Percentiles rank a stretch among this genome's conserved stretches.
Conservation (phyloP, 2,113 vertebrate genomes). For the Sorex fumeus region DNA sequence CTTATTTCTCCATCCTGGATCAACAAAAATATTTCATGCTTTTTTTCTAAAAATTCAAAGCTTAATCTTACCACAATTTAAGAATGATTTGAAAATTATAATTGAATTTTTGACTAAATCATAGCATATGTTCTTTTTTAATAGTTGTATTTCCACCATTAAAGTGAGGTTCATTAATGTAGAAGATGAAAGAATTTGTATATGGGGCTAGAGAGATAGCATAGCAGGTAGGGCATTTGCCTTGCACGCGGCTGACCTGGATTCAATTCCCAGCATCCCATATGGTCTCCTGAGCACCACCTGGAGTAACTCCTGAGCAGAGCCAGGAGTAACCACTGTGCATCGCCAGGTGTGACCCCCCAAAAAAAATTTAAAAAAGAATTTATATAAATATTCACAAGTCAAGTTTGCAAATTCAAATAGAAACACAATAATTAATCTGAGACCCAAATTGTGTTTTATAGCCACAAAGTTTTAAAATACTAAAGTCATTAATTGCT, state of each 20-base stretch:
- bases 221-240: no score
- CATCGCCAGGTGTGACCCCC: no score
- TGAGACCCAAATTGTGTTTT: constrained; percentile 87
- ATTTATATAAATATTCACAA: constrained; percentile 80
- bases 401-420: constrained; percentile 76
- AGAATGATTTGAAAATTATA: constrained; percentile 40
- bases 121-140: constrained; percentile 12
- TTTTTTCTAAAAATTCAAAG: constrained; percentile 44
- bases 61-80: neutral
- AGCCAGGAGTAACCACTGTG: no score
- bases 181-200: constrained; percentile 73
- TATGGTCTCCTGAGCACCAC: no score
- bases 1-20: neutral
- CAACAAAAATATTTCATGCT: constrained; percentile 36
- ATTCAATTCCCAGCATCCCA: no score
- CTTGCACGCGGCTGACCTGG: no score
- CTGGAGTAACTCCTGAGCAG: no score
- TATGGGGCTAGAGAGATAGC: no score
- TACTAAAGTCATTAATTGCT: constrained; percentile 88
- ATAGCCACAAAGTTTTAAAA: constrained; percentile 84
- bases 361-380: no score
- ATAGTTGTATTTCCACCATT: constrained; percentile 15
- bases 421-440: constrained; percentile 84
- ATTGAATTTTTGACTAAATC: constrained; percentile 59
- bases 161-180: constrained; percentile 80